A percentile compares a stretch with the other conserved stretches of the same genome.
Conservation (phyloP, 2,888 invertebrate species). For the Lysandra coridon region DNA sequence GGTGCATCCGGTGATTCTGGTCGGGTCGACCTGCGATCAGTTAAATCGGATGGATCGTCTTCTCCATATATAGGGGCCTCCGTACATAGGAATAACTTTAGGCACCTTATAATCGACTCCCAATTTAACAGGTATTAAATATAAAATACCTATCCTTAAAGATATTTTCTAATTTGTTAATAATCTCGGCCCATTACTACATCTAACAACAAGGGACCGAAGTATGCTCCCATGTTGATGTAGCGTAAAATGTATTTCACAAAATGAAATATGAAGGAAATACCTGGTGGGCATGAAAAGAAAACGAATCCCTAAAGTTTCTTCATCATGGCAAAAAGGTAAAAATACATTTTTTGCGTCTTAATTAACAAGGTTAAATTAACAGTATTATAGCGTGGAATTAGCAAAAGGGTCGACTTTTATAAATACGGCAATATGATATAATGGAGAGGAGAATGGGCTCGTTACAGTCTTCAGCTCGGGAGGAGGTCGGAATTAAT, state of each 20-base stretch:
- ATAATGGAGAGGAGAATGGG: slow-evolving; percentile 62
- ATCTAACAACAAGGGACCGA: neutral
- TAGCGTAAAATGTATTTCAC: neutral
- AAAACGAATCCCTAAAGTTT: slow-evolving; percentile 25
- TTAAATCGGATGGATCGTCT: too few species aligned
- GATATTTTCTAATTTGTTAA: neutral
- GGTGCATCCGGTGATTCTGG: too few species aligned
- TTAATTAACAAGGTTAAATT: slow-evolving; percentile 52
- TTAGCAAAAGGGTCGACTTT: slow-evolving; percentile 49
- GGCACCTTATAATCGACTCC: too few species aligned
- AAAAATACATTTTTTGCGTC: slow-evolving; percentile 33
- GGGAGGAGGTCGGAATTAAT: slow-evolving; percentile 25
- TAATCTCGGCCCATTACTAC: neutral
- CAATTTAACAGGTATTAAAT: too few species aligned
- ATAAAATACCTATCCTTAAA: too few species aligned
- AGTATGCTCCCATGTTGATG: neutral
- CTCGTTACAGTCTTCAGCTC: slow-evolving; percentile 46
- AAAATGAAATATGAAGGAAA: slow-evolving; percentile 8
- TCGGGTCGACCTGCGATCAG: too few species aligned
- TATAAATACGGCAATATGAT: slow-evolving; percentile 65
- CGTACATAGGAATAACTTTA: too few species aligned
- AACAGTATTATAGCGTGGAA: slow-evolving; percentile 53
- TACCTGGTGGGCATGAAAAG: slow-evolving; percentile 15
- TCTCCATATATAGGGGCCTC: too few species aligned
- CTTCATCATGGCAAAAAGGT: slow-evolving; percentile 27